Evolutionary conservation across 23 tunicate species (phyloP).

Genomic region (Corella eumyota): DNA sequence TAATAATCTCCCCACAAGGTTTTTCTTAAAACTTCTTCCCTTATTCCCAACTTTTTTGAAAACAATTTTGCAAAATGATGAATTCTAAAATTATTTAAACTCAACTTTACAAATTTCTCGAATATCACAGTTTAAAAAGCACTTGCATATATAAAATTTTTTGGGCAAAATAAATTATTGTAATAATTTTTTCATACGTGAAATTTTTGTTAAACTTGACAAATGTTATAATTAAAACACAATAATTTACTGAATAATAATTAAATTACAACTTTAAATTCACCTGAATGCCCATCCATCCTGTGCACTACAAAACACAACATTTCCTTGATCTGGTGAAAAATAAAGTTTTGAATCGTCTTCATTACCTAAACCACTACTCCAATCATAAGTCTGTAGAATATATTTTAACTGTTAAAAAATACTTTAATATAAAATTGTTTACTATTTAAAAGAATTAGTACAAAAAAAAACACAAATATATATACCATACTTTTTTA

Average conservation of each 20-base stretch:
- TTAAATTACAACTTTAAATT: slow-evolving; percentile 1
- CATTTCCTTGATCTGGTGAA: slow-evolving; percentile 91
- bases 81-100: slow-evolving; percentile 22
- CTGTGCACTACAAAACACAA: slow-evolving; percentile 84
- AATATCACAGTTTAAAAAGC: no score
- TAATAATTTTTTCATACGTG: no score
- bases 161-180: no score
- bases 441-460: background rate
- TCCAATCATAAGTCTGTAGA: slow-evolving; percentile 75
- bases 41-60: slow-evolving; percentile 67
- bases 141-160: no score
- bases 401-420: slow-evolving; percentile 1
- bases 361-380: slow-evolving; percentile 70
- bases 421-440: background rate
- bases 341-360: slow-evolving; percentile 91
- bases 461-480: no score
- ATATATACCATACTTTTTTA: no score
- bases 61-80: slow-evolving; percentile 82
- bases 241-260: no score
- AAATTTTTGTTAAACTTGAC: no score
- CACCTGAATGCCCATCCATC: slow-evolving; percentile 98
- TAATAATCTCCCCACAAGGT: slow-evolving; percentile 99
- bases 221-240: no score
- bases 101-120: no score
- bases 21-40: slow-evolving; percentile 35